These are phyloP conservation scores for Myopa testacea DNA, from an alignment of 2,888 invertebrate genomes.

Conservation along the genomic window DNA sequence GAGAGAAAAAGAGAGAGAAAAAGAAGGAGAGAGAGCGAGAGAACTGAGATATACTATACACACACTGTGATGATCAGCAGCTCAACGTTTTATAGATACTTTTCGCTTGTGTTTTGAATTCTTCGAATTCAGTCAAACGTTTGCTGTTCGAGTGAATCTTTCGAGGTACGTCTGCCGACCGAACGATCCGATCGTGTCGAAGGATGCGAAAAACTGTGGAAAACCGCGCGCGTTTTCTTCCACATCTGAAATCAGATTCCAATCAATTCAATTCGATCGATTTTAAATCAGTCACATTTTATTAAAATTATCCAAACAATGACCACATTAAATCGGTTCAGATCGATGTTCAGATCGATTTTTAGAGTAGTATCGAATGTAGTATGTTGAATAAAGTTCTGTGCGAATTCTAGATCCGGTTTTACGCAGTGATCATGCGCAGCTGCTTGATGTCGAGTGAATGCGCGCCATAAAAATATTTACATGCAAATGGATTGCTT, in stretches of 20 bases:
- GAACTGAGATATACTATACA: neutral
- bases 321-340: neutral
- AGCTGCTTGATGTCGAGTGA: neutral
- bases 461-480: neutral
- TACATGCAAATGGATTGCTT: neutral
- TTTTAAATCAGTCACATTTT: neutral
- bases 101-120: slow-evolving; percentile 10
- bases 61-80: neutral
- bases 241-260: too few species aligned
- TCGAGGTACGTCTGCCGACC: neutral
- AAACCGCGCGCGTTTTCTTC: too few species aligned
- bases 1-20: too few species aligned
- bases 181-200: neutral
- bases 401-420: neutral
- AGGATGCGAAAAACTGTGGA: neutral
- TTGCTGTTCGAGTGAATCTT: neutral
- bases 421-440: neutral
- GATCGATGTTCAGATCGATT: too few species aligned
- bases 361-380: neutral
- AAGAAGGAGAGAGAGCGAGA: neutral
- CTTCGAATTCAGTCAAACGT: slow-evolving; percentile 4
- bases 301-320: too few species aligned
- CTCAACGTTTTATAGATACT: neutral
- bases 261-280: too few species aligned
- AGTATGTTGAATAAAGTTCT: neutral